Evolutionary conservation across 2,888 invertebrate genomes (phyloP).

Genomic region (Sesamia inferens): DNA sequence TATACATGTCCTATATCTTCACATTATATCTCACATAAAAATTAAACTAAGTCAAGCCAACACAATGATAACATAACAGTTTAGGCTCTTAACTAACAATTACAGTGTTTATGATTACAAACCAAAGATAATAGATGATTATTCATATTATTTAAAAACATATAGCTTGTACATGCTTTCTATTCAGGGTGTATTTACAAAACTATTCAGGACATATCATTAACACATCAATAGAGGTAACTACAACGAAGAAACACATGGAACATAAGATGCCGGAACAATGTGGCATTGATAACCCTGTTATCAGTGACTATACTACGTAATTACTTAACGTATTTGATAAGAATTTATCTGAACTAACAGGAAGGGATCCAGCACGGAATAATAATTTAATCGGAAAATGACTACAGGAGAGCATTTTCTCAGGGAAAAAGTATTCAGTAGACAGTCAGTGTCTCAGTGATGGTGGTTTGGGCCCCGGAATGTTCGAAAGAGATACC

Average conservation of each 20-base stretch:
- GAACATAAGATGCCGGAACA: constrained; percentile 13
- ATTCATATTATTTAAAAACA: neutral
- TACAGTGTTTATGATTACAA: constrained; percentile 6
- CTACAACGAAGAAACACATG: neutral
- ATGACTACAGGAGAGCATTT: neutral
- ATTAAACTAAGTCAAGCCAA: neutral
- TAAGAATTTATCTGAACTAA: constrained; percentile 27
- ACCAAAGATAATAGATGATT: neutral
- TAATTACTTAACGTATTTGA: constrained; percentile 37
- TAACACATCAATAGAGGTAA: constrained; percentile 3
- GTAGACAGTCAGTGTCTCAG: too few relatives aligned
- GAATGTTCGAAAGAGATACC: too few relatives aligned
- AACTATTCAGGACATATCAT: neutral
- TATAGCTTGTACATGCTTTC: neutral
- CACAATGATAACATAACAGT: neutral
- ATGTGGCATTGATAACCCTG: constrained; percentile 39
- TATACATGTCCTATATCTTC: too few relatives aligned
- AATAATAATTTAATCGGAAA: neutral
- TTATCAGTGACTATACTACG: constrained; percentile 27
- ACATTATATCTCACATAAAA: neutral
- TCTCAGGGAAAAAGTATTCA: neutral
- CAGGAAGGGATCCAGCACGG: constrained; percentile 18
- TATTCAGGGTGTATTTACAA: neutral
- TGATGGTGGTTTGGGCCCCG: too few relatives aligned
- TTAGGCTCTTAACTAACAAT: neutral